These are phyloP conservation scores for Lepidochrysops patricia DNA, from an alignment of 2,888 invertebrate species.

Conservation along the genomic window DNA sequence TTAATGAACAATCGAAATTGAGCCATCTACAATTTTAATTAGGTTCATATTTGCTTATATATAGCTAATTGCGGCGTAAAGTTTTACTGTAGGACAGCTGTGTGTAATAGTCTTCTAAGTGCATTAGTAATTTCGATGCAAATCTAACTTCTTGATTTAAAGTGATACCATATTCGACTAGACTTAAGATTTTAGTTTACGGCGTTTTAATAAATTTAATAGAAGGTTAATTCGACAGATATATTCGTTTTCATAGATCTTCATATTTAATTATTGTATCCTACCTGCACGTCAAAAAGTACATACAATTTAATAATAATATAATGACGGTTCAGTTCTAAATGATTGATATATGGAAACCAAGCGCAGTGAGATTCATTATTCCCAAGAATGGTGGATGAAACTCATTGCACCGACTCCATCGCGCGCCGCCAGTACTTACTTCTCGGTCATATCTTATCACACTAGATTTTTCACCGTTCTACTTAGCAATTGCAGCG, in stretches of 20 bases:
- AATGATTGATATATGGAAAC: constrained; percentile 11
- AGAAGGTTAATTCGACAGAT: too few relatives aligned
- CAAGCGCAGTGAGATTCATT: constrained; percentile 36
- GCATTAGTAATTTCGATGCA: neutral
- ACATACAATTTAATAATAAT: too few relatives aligned
- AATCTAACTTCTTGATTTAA: neutral
- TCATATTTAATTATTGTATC: too few relatives aligned
- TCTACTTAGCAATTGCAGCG: too few relatives aligned
- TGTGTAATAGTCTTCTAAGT: neutral
- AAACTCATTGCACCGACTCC: constrained; percentile 21
- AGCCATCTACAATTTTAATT: neutral
- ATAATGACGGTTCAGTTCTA: neutral
- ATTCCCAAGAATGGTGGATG: constrained; percentile 43
- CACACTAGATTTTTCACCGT: too few relatives aligned
- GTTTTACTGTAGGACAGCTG: neutral
- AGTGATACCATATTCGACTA: neutral
- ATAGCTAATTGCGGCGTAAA: neutral
- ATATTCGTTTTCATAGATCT: neutral
- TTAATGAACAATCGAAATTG: neutral
- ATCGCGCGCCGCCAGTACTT: constrained; percentile 29
- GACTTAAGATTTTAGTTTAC: too few relatives aligned
- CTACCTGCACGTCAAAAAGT: too few relatives aligned
- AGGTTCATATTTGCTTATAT: neutral
- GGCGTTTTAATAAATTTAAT: too few relatives aligned
- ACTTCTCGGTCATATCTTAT: too few relatives aligned